These are phyloP conservation scores for Meteorus cinctellus DNA, from an alignment of 2,888 invertebrate species.

Conservation along the genomic window DNA sequence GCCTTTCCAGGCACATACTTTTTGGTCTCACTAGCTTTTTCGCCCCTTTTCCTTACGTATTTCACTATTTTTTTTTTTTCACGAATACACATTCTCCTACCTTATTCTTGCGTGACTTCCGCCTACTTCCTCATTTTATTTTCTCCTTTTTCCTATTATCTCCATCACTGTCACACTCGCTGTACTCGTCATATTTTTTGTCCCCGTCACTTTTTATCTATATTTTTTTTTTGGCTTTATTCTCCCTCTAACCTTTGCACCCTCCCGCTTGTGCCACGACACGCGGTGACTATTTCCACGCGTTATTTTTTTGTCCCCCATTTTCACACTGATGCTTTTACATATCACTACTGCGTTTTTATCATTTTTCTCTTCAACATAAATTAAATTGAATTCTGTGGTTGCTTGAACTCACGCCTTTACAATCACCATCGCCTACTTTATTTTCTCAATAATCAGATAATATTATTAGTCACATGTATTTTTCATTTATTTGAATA, in stretches of 20 bases:
- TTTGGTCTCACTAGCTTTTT: neutral
- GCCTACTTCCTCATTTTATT: slow-evolving; percentile 43
- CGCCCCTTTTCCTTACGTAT: neutral
- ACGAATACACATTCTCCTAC: neutral
- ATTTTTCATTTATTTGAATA: neutral
- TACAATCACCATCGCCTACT: neutral
- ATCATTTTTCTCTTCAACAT: neutral
- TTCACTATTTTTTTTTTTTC: neutral
- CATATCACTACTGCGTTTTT: slow-evolving; percentile 15
- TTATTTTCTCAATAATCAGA: too few relatives aligned
- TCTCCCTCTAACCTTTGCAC: slow-evolving; percentile 13
- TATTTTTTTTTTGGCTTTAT: slow-evolving; percentile 18
- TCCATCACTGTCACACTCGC: slow-evolving; percentile 21
- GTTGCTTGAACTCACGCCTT: neutral
- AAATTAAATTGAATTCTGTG: neutral
- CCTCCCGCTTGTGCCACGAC: neutral
- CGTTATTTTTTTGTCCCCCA: neutral
- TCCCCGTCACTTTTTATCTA: neutral
- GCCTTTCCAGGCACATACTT: neutral
- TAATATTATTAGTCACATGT: too few relatives aligned
- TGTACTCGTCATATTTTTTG: neutral
- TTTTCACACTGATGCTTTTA: slow-evolving; percentile 6
- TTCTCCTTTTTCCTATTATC: slow-evolving; percentile 40
- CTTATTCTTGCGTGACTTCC: slow-evolving; percentile 47
- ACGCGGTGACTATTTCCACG: neutral